Percentiles rank a stretch among this genome's conserved stretches.
phyloP scores from a whole-genome alignment of 2,113 vertebrate genomes.

The Phalacrocorax brasilianus region DNA sequence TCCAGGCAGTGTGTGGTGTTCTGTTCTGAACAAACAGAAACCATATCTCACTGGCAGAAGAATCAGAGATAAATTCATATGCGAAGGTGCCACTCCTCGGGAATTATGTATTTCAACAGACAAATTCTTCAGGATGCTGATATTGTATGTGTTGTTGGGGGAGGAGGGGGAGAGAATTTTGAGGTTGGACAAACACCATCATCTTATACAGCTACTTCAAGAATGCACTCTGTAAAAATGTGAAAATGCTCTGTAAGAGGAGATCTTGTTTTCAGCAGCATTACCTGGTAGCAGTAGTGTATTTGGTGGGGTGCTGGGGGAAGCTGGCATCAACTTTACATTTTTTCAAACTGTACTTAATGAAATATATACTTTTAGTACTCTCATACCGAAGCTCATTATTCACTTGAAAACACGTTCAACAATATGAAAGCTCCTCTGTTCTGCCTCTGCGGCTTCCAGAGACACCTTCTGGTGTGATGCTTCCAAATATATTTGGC shows the following conservation, averaged over 20 bases:
- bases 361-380: background rate
- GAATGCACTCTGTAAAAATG: background rate
- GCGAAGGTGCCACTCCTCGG: background rate
- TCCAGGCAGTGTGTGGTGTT: conserved; percentile 21
- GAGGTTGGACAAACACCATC: background rate
- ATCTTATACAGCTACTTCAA: background rate
- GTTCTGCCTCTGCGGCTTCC: background rate
- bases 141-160: background rate
- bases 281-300: background rate
- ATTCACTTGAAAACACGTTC: background rate
- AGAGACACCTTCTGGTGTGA: background rate
- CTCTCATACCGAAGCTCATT: background rate
- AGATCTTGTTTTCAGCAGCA: background rate
- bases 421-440: background rate
- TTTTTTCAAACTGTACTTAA: background rate
- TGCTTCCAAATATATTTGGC: background rate
- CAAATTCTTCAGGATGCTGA: background rate
- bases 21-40: conserved; percentile 27
- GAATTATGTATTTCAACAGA: background rate
- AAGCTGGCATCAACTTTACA: background rate
- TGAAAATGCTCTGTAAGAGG: background rate
- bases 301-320: background rate
- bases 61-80: conserved; percentile 24
- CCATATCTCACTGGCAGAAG: background rate
- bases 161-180: background rate